These are phyloP conservation scores for Enteromius afrohamiltoni DNA, from an alignment of 2,797 vertebrate genomes.

Conservation along the genomic window DNA sequence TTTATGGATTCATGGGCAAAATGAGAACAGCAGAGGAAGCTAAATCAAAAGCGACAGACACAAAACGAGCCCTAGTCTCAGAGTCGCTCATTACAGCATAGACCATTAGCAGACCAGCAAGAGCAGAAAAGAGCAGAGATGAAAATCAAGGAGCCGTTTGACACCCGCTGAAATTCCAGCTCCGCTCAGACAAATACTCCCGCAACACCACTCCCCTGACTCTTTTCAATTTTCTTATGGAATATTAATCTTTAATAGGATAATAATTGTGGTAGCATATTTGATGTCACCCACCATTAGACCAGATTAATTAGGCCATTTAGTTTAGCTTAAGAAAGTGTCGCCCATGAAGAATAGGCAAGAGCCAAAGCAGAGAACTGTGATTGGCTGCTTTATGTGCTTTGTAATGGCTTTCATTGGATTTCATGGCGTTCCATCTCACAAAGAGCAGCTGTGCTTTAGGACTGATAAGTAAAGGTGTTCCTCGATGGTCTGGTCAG, in stretches of 20 bases:
- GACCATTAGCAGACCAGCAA: slow-evolving; percentile 47
- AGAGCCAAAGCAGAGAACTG: slow-evolving; percentile 56
- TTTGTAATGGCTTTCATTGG: slow-evolving; percentile 61
- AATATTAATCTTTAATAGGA: slow-evolving; percentile 84
- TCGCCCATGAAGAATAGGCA: slow-evolving; percentile 77
- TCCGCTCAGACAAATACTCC: slow-evolving; percentile 66
- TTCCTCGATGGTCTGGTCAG: background rate
- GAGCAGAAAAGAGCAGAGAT: slow-evolving; percentile 23
- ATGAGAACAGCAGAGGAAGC: slow-evolving; percentile 48
- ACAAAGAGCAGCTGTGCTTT: background rate
- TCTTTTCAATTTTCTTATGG: slow-evolving; percentile 78
- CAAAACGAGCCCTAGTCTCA: slow-evolving; percentile 55
- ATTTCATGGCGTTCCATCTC: background rate
- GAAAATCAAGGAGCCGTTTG: slow-evolving; percentile 13
- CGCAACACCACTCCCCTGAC: slow-evolving; percentile 62
- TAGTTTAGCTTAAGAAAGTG: slow-evolving; percentile 82
- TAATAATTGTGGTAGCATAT: slow-evolving; percentile 85
- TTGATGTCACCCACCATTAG: slow-evolving; percentile 86
- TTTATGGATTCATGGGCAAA: slow-evolving; percentile 68
- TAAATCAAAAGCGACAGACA: slow-evolving; percentile 70
- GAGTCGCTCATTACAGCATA: slow-evolving; percentile 42
- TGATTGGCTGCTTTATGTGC: slow-evolving; percentile 73
- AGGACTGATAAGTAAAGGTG: background rate
- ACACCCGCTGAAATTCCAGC: slow-evolving; percentile 40
- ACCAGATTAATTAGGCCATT: slow-evolving; percentile 85